Evolutionary conservation across 92 coral and sea anemone genomes (phyloP).

Genomic region (Phenganax subtilis): DNA sequence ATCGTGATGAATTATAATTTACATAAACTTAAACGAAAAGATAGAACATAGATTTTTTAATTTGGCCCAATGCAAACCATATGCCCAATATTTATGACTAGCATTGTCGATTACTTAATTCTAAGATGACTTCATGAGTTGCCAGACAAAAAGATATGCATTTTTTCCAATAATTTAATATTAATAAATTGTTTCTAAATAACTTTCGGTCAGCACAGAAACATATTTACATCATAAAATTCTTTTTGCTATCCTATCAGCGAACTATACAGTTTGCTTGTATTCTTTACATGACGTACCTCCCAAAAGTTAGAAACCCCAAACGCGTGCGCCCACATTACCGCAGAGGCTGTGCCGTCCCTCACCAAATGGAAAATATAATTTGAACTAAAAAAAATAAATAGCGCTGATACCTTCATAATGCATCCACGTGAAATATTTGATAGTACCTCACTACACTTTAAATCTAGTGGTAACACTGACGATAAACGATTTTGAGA

Average conservation of each 20-base stretch:
- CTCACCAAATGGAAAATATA: not conserved
- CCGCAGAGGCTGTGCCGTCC: not conserved
- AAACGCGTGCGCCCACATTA: not conserved
- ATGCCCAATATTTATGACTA: too few species aligned
- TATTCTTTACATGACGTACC: not conserved
- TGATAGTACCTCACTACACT: too few species aligned
- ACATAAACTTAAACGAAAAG: too few species aligned
- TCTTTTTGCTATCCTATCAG: not conserved
- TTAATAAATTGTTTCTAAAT: conserved; percentile 35
- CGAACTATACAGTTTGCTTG: not conserved
- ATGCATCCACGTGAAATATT: not conserved
- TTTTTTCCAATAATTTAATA: conserved; percentile 30
- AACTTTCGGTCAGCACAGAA: conserved; percentile 8
- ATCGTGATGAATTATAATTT: conserved; percentile 9
- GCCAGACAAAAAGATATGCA: too few species aligned
- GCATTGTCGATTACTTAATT: too few species aligned
- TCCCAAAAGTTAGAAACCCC: not conserved
- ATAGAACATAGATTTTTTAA: too few species aligned
- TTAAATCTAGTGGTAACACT: too few species aligned
- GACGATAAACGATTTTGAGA: too few species aligned
- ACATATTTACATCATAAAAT: conserved; percentile 32
- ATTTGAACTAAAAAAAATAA: conserved; percentile 18
- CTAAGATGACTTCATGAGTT: too few species aligned
- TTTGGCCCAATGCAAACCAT: too few species aligned
- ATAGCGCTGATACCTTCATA: conserved; percentile 12